phyloP scores from a whole-genome alignment of 1,140 invertebrate genomes.

The Zaprionus gabonicus region DNA sequence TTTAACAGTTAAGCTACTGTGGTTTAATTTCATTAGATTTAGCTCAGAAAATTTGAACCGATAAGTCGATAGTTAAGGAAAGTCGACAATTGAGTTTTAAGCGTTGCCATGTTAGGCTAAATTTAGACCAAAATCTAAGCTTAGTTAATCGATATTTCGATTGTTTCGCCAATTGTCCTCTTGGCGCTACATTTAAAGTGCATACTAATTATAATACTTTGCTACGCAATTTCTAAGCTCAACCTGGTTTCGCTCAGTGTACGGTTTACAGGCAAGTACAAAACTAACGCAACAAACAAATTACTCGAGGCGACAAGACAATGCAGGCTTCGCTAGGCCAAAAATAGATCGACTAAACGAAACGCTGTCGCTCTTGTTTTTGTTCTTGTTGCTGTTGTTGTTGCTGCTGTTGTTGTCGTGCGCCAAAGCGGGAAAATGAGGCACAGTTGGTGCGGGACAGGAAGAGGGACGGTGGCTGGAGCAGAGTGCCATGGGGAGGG shows the following conservation, averaged over 20 bases:
- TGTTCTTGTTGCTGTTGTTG: conserved; percentile 52
- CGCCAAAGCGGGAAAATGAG: conserved; percentile 67
- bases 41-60: not conserved
- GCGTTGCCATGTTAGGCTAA: not conserved
- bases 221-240: not conserved
- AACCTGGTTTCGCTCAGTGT: conserved; percentile 48
- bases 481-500: not conserved
- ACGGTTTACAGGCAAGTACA: conserved; percentile 39
- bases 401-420: conserved; percentile 71
- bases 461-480: not conserved
- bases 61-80: not conserved
- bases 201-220: not conserved
- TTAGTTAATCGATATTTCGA: no score
- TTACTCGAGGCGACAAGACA: conserved; percentile 76
- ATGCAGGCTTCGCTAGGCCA: conserved; percentile 56
- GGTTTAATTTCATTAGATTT: not conserved
- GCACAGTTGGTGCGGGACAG: conserved; percentile 29
- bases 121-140: no score
- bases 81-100: not conserved
- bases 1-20: not conserved
- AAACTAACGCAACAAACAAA: conserved; percentile 78
- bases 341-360: conserved; percentile 77
- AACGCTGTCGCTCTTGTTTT: conserved; percentile 21
- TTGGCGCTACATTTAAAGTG: no score
- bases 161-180: no score